Base-by-base conservation (phyloP, 2,888 invertebrate genomes). In the Pterobdella sp. region DNA sequence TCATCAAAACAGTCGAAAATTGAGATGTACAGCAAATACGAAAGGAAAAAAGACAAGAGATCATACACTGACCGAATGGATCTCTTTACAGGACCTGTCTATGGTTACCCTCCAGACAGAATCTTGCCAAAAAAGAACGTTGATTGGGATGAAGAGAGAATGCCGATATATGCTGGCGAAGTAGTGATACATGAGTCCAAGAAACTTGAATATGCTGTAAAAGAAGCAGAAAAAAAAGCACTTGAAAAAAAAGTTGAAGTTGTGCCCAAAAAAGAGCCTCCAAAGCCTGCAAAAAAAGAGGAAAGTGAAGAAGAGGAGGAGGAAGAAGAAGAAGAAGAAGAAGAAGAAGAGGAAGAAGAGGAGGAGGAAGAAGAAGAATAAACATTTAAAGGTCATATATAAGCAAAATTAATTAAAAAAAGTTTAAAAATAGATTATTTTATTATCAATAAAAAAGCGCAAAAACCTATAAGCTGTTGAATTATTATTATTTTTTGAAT, bases 11-110 rank as follows among this genome's bases (percentile, higher is more conserved):
- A 77, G 77, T 70, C 77, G 42, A 83, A 83, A 79, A 81, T 84
- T 73, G 79, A 80, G 75, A 79, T 84, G 77, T 83, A 81, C 80
- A 83, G 83, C 77, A 81, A 83, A 77, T 84, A 82, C 76, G 84
- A 84, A 76, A 77, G 82, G 7, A 81, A 81, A 68, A 83, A 82
- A 49, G 84, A 84, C 78, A 80, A 80, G 75, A 74, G 83, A 72
- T 78, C 79, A 3, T 84, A 82, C 76, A 79, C 75, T 14, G 79
- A 82, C 66, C 78, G 83, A 37, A 78, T 79, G 74, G 77, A 77
- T 68, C 77, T 82, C 69, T 83, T 81, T 74, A 56, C 42, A 4
- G 79, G 79, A 14, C 75, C 76, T 10, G 34, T 34, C 66, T 78
- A 63, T 36, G 22, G 49, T 29, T 73, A 69, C 63, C 78, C 78